Percentiles rank a stretch among this genome's conserved stretches.
Evolutionary conservation across 2,113 vertebrate species (phyloP).

Genomic region (Neodon shergylaensis): DNA sequence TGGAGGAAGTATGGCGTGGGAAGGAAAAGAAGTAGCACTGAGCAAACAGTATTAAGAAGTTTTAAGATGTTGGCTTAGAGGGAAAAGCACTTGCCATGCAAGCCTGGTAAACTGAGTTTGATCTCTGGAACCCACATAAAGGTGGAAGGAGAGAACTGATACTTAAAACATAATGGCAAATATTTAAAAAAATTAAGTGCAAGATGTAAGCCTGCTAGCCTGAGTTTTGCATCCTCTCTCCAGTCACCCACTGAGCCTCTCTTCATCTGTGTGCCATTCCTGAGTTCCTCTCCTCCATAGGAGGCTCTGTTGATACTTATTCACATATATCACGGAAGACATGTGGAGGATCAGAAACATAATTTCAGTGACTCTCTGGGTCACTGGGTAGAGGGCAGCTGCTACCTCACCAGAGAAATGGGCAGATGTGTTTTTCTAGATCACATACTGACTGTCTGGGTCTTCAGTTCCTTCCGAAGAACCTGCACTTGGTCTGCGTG

Average conservation of each 20-base stretch:
- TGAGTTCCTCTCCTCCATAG: not conserved
- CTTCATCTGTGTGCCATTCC: not conserved
- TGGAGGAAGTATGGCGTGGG: not conserved
- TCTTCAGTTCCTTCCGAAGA: slow-evolving; percentile 91
- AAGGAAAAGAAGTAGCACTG: not conserved
- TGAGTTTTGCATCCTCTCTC: not conserved
- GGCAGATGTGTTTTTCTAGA: not conserved
- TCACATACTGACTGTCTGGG: slow-evolving; percentile 26
- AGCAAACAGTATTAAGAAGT: not conserved
- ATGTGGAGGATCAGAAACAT: not conserved
- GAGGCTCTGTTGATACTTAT: not conserved
- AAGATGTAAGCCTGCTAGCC: not conserved
- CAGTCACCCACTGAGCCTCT: not conserved
- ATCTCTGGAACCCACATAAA: not conserved
- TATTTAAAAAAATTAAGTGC: not conserved
- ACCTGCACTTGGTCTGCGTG: slow-evolving; percentile 93
- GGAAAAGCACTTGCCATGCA: not conserved
- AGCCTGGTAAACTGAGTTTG: not conserved
- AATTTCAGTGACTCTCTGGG: not conserved
- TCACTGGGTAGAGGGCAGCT: not conserved
- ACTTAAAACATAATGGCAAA: not conserved
- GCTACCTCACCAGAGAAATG: not conserved
- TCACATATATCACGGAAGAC: not conserved
- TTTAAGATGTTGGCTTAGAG: not conserved
- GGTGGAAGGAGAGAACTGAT: no score